Evolutionary conservation across 2,113 vertebrate species (phyloP).

Genomic region (Leucopsar rothschildi): DNA sequence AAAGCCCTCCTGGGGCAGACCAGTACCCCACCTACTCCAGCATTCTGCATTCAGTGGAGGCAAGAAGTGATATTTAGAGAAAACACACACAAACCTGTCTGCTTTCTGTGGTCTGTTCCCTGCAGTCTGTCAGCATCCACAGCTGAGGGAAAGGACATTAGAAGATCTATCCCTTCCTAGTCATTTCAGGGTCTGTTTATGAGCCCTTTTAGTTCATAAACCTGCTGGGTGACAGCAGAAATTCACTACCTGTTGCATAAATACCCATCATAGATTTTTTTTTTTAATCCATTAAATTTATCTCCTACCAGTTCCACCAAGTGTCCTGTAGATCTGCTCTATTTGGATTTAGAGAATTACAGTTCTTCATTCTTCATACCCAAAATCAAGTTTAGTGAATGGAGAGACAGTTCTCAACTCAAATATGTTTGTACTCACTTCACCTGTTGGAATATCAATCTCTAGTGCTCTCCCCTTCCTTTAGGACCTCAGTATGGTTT

Average conservation of each 20-base stretch:
- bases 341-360: not conserved
- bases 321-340: not conserved
- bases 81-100: not conserved
- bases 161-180: not conserved
- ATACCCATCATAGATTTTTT: not conserved
- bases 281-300: not conserved
- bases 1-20: not conserved
- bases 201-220: not conserved
- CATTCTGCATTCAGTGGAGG: not conserved
- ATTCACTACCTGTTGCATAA: not conserved
- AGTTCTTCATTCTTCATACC: not conserved
- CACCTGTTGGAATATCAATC: not conserved
- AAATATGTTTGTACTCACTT: not conserved
- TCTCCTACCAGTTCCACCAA: not conserved
- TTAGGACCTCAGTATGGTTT: not conserved
- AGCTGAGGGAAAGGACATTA: not conserved
- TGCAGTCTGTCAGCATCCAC: not conserved
- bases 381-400: not conserved
- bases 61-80: not conserved
- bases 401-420: not conserved
- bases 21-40: not conserved
- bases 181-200: not conserved
- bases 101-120: not conserved
- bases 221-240: not conserved
- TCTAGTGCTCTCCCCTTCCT: not conserved